These are phyloP conservation scores for Agrochola lota DNA, from an alignment of 2,888 invertebrate genomes.

Conservation along the genomic window DNA sequence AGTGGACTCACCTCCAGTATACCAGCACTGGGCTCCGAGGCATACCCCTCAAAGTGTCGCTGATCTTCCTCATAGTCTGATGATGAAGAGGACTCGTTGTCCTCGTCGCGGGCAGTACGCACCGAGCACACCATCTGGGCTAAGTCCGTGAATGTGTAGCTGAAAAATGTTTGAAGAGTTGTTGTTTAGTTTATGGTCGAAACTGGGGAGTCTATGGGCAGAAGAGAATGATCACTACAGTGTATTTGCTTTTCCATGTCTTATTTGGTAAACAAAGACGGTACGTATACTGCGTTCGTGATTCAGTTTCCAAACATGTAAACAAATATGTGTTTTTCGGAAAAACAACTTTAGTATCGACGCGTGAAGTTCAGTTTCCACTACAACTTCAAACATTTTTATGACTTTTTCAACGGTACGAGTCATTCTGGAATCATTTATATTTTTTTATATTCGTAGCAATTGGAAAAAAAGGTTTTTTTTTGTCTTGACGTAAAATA, in stretches of 20 bases:
- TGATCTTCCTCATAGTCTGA: slow-evolving; percentile 93
- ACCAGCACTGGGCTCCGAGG: slow-evolving; percentile 93
- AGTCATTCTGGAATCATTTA: too few relatives aligned
- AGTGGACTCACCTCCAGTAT: slow-evolving; percentile 82
- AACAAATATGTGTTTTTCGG: too few relatives aligned
- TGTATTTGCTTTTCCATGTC: not conserved
- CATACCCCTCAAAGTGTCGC: slow-evolving; percentile 95
- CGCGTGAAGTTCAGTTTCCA: too few relatives aligned
- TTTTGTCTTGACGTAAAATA: too few relatives aligned
- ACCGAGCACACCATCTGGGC: slow-evolving; percentile 98
- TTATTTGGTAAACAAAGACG: not conserved
- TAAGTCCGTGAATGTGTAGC: slow-evolving; percentile 97
- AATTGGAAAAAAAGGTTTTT: too few relatives aligned
- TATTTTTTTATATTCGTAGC: too few relatives aligned
- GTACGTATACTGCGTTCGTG: too few relatives aligned
- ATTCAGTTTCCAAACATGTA: too few relatives aligned
- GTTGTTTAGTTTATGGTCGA: slow-evolving; percentile 13
- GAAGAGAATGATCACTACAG: not conserved
- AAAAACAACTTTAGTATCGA: too few relatives aligned
- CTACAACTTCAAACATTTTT: too few relatives aligned
- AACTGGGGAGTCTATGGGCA: not conserved
- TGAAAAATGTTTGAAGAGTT: slow-evolving; percentile 64
- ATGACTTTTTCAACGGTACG: too few relatives aligned
- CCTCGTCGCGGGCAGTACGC: slow-evolving; percentile 86
- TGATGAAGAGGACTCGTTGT: slow-evolving; percentile 90